Conservation (phyloP, 2,888 invertebrate species). For the Oligia latruncula region DNA sequence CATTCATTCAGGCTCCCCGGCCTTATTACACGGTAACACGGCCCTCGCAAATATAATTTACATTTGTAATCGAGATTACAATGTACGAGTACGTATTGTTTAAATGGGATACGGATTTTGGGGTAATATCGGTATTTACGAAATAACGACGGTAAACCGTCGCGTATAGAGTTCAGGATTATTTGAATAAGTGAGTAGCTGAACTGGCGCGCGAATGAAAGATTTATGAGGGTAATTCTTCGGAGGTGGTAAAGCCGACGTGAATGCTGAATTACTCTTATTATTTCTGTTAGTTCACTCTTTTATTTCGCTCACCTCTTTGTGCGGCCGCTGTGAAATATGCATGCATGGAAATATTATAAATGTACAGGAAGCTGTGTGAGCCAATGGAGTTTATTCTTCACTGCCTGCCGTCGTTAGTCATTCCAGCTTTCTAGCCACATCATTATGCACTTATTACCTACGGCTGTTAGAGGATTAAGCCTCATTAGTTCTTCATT, state of each 20-base stretch:
- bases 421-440: slow-evolving; percentile 41
- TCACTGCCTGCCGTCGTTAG: slow-evolving; percentile 44
- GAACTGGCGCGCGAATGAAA: slow-evolving; percentile 68
- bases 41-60: slow-evolving; percentile 71
- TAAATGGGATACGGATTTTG: slow-evolving; percentile 69
- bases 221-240: slow-evolving; percentile 75
- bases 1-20: slow-evolving; percentile 66
- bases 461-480: slow-evolving; percentile 48
- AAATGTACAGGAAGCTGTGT: slow-evolving; percentile 57
- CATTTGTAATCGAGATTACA: slow-evolving; percentile 71
- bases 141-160: slow-evolving; percentile 69
- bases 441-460: slow-evolving; percentile 61
- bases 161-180: slow-evolving; percentile 68
- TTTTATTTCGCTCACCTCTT: slow-evolving; percentile 67
- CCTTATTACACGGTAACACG: slow-evolving; percentile 63
- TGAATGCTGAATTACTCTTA: slow-evolving; percentile 67
- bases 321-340: slow-evolving; percentile 59
- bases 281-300: slow-evolving; percentile 68
- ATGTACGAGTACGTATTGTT: slow-evolving; percentile 68
- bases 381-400: slow-evolving; percentile 41
- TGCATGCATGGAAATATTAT: slow-evolving; percentile 55
- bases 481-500: slow-evolving; percentile 59
- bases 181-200: slow-evolving; percentile 64
- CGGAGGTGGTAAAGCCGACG: slow-evolving; percentile 70
- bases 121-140: slow-evolving; percentile 59